Evolutionary conservation across 2,888 invertebrate species (phyloP).

Genomic region (Perdita meconis): DNA sequence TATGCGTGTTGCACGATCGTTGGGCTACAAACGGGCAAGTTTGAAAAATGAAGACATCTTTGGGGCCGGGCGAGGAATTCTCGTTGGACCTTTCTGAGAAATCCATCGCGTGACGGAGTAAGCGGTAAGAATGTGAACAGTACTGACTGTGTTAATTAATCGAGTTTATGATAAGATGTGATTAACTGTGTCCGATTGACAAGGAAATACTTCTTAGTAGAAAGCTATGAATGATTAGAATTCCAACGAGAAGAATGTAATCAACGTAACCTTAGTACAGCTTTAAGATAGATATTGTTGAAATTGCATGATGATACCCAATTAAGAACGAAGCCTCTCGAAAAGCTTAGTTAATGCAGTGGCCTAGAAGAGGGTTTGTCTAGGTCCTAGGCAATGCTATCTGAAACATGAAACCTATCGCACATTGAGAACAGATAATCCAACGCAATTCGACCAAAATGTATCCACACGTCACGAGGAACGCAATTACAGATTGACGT

Average conservation of each 20-base stretch:
- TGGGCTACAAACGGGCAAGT: background rate
- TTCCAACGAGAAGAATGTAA: background rate
- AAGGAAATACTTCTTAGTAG: background rate
- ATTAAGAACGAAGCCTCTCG: constrained; percentile 36
- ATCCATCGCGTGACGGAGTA: constrained; percentile 1
- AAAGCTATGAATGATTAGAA: background rate
- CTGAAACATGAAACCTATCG: constrained; percentile 33
- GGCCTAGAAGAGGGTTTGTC: constrained; percentile 1
- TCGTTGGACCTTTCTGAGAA: constrained; percentile 6
- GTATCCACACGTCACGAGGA: constrained; percentile 68
- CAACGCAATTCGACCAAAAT: constrained; percentile 61
- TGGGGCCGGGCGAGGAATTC: background rate
- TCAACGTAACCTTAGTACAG: background rate
- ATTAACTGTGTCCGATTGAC: background rate
- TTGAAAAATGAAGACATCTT: constrained; percentile 8
- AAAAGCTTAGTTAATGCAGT: constrained; percentile 25
- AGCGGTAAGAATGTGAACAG: background rate
- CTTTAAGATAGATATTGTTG: background rate
- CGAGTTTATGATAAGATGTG: background rate
- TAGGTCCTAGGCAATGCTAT: constrained; percentile 11
- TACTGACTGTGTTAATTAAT: background rate
- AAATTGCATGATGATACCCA: constrained; percentile 31
- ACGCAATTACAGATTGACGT: constrained; percentile 69
- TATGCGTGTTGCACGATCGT: constrained; percentile 10
- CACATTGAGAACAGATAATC: constrained; percentile 63